Conservation (phyloP, 2,113 vertebrate genomes). For the Dromaius novaehollandiae region DNA sequence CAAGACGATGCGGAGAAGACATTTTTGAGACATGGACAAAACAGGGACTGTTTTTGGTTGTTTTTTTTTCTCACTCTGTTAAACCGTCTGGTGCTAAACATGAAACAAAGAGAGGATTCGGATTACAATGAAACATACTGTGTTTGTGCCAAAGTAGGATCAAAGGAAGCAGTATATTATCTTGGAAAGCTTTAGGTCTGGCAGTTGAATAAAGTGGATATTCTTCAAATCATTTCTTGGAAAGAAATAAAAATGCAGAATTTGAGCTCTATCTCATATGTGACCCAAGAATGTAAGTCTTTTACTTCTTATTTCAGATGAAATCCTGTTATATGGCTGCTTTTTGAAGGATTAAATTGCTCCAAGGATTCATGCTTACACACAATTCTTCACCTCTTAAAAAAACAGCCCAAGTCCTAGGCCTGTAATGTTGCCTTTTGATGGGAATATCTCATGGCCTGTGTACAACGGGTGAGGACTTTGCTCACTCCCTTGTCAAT, state of each 20-base stretch:
- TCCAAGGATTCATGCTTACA: neutral
- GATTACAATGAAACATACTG: neutral
- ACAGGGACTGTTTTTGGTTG: neutral
- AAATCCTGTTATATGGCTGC: conserved; percentile 38
- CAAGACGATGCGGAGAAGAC: neutral
- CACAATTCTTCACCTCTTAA: conserved; percentile 14
- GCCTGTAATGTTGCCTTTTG: neutral
- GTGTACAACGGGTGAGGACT: neutral
- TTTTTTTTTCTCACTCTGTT: neutral
- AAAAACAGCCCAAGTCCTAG: neutral
- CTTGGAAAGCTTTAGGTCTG: conserved; percentile 54
- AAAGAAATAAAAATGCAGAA: neutral
- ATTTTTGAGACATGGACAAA: neutral
- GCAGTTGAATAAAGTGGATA: conserved; percentile 47
- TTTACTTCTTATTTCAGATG: neutral
- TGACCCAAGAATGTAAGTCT: conserved; percentile 12
- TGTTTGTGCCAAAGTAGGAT: conserved; percentile 4
- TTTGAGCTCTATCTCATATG: conserved; percentile 6
- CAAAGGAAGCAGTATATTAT: conserved; percentile 22
- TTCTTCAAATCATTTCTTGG: conserved; percentile 22
- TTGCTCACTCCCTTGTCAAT: conserved; percentile 18
- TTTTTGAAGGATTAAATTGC: conserved; percentile 36
- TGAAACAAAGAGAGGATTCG: conserved; percentile 27
- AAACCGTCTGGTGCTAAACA: neutral
- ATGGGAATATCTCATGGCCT: neutral